phyloP scores from a whole-genome alignment of 2,888 invertebrate genomes.

The Uropetala carovei region DNA sequence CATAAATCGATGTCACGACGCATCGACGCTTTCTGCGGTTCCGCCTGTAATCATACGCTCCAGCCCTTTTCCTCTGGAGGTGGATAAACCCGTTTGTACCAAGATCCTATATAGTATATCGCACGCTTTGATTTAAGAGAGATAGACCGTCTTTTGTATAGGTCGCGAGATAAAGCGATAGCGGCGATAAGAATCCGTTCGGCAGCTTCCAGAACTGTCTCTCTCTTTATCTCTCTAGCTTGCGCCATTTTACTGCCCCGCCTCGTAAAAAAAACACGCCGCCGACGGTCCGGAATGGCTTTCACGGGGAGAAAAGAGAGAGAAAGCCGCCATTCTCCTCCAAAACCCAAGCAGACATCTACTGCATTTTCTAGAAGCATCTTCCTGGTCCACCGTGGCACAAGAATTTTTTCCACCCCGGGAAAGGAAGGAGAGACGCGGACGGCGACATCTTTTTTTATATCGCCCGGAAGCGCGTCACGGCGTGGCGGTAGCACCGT shows the following conservation, averaged over 20 bases:
- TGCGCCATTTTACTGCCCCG: not conserved
- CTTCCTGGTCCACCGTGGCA: not conserved
- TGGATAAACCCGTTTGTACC: not conserved
- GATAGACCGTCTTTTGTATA: not conserved
- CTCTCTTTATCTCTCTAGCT: not conserved
- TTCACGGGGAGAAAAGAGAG: not conserved
- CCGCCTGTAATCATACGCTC: not conserved
- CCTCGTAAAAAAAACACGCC: conserved; percentile 2
- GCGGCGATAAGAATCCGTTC: not conserved
- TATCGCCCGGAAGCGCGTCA: not conserved
- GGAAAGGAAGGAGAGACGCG: not conserved
- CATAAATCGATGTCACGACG: conserved; percentile 10
- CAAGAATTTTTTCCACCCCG: not conserved
- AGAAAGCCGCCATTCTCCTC: not conserved
- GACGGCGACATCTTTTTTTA: not conserved
- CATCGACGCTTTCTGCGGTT: not conserved
- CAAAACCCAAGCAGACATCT: not conserved
- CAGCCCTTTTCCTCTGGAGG: not conserved
- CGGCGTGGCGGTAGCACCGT: not conserved
- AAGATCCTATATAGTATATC: not conserved
- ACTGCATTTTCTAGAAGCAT: not conserved
- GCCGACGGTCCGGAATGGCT: conserved; percentile 4
- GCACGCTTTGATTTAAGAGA: not conserved
- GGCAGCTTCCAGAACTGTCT: not conserved
- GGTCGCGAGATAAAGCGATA: conserved; percentile 27